Evolutionary conservation across 2,888 invertebrate genomes (phyloP), one percentile per base, ranked within the genome.

Genomic region (Argyra leucocephala): DNA sequence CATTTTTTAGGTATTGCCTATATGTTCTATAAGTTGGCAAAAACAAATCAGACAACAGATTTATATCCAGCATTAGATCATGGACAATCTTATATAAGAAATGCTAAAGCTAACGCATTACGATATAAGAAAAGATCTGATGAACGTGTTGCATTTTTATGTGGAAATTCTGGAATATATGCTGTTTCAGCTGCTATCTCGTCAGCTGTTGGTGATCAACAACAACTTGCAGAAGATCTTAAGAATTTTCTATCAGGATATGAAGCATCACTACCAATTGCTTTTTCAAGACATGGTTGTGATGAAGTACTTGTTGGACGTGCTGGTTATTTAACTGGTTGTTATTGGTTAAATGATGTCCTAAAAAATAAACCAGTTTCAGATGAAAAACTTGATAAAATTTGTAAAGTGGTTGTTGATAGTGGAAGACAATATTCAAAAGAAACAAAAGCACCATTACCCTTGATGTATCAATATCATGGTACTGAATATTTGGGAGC

Each of bases 271-370:
- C 82, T 82, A 70, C 82, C 84, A 64, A 72, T 77, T 63, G 76
- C 81, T 69, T 88, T 87, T 72, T 78, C 86, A 15, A 82, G 83
- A 73, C 83, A 84, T 73, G 89, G 89, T 22, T 88, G 89, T 37
- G 93, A 94, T 78, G 94, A 94, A 76, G 80, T 92, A 23, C 87
- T 94, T 73, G 91, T 93, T 1, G 94, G 94, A 0, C 83, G 93
- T 68, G 87, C 93, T 60, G 94, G 93, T 0, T 93, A 89, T 72
- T 76, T 94, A 0, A 86, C 88, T 70, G 93, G 91, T 6, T 85
- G 87, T 6, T 76, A 91, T 31, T 90, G 90, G 88, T 76, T 94
- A 36, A 82, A 82, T 70, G 75, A 78, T 66, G 71, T 76, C 1
- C 66, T 80, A 61, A 71, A 72, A 6, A 73, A 76, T 37, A 74